Percentiles rank a stretch among this genome's conserved stretches.
phyloP scores from a whole-genome alignment of 1,140 invertebrate genomes.

The Pogonus chalceus region DNA sequence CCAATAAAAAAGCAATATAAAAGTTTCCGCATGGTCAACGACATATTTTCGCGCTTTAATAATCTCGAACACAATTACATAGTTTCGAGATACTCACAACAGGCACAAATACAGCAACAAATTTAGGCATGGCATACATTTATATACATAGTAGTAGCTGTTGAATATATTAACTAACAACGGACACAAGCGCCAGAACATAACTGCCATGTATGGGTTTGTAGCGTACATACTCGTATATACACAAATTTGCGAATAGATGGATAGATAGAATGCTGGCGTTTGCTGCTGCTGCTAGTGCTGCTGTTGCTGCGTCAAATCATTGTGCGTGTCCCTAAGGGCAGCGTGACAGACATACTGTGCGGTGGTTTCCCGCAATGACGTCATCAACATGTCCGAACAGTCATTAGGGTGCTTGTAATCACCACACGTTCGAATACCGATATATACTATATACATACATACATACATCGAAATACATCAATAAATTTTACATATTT shows the following conservation, averaged over 20 bases:
- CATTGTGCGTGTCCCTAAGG: too few species aligned
- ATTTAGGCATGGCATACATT: too few species aligned
- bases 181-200: too few species aligned
- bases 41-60: neutral
- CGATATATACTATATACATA: slow-evolving; percentile 1
- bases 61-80: neutral
- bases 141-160: too few species aligned
- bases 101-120: neutral
- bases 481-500: neutral
- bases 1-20: neutral
- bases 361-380: slow-evolving; percentile 2
- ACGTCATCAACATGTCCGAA: slow-evolving; percentile 4
- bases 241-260: too few species aligned
- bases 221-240: neutral
- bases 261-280: too few species aligned
- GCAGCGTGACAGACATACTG: neutral
- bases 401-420: slow-evolving; percentile 7
- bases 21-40: neutral
- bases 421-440: neutral
- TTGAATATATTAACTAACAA: too few species aligned
- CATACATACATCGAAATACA: neutral
- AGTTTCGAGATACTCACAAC: neutral
- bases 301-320: too few species aligned
- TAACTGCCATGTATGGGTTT: too few species aligned
- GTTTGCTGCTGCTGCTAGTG: neutral